phyloP scores from a whole-genome alignment of 2,888 invertebrate species.

The Cryptocephalus primarius region DNA sequence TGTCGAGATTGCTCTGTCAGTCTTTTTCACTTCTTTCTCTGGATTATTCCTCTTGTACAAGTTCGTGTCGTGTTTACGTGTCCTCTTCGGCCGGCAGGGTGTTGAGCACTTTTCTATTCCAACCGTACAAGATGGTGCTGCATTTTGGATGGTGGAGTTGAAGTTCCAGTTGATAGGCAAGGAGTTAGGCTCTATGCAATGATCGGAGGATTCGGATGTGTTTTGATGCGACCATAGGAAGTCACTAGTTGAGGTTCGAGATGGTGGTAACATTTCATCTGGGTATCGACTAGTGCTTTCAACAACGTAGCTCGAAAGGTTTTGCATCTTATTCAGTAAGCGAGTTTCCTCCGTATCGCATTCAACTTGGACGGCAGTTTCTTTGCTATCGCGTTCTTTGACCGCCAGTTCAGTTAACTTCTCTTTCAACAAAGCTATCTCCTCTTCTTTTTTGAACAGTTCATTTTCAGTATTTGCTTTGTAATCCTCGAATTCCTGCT shows the following conservation, averaged over 20 bases:
- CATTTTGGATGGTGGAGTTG: constrained; percentile 3
- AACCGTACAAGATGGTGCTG: constrained; percentile 24
- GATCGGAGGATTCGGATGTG: constrained; percentile 7
- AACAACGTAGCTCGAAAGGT: constrained; percentile 29
- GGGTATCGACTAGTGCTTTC: constrained; percentile 30
- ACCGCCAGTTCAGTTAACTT: constrained; percentile 37
- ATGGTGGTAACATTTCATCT: constrained; percentile 25
- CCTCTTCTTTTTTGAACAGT: constrained; percentile 44
- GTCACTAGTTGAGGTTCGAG: not conserved
- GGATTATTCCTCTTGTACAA: constrained; percentile 26
- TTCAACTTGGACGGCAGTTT: constrained; percentile 18
- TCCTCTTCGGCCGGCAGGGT: constrained; percentile 32
- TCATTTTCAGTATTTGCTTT: constrained; percentile 42
- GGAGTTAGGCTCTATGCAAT: constrained; percentile 12
- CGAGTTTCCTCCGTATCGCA: constrained; percentile 19
- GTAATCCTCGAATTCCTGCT: constrained; percentile 55
- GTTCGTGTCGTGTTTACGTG: constrained; percentile 32
- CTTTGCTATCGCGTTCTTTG: constrained; percentile 19
- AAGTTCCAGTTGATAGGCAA: constrained; percentile 17
- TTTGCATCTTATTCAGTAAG: constrained; percentile 24
- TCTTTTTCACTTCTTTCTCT: constrained; percentile 17
- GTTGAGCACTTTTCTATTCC: constrained; percentile 23
- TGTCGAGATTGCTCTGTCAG: constrained; percentile 9
- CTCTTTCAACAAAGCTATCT: constrained; percentile 43
- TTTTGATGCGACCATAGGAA: constrained; percentile 1